These are phyloP conservation scores for Neogale vison DNA, from an alignment of 2,113 vertebrate species.

Conservation along the genomic window DNA sequence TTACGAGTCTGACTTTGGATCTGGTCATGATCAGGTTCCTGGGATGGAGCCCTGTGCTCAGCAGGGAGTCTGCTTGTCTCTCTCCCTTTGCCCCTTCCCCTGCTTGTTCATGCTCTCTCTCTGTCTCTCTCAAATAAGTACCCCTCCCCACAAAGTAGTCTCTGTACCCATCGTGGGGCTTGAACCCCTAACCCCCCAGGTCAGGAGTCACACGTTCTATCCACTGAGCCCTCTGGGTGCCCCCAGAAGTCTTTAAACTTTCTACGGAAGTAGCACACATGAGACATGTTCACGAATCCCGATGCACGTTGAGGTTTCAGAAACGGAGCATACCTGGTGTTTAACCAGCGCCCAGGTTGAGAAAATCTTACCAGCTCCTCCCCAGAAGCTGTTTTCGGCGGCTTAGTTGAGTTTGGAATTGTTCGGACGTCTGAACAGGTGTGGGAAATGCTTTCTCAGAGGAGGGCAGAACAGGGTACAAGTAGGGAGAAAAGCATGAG, in stretches of 20 bases:
- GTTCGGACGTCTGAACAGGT: background rate
- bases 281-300: background rate
- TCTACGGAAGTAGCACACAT: background rate
- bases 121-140: background rate
- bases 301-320: background rate
- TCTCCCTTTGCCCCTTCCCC: background rate
- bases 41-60: background rate
- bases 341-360: background rate
- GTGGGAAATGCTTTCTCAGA: background rate
- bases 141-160: background rate
- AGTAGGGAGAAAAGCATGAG: background rate
- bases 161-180: background rate
- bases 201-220: background rate
- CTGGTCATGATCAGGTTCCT: background rate
- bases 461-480: background rate
- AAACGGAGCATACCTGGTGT: background rate
- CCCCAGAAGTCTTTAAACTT: background rate
- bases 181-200: background rate
- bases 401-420: background rate
- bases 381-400: background rate
- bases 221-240: background rate
- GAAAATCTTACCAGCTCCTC: background rate
- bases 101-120: background rate
- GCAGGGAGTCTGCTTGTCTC: background rate
- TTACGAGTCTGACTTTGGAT: background rate